phyloP scores from a whole-genome alignment of 2,113 vertebrate genomes.

The Oncorhynchus mykiss region DNA sequence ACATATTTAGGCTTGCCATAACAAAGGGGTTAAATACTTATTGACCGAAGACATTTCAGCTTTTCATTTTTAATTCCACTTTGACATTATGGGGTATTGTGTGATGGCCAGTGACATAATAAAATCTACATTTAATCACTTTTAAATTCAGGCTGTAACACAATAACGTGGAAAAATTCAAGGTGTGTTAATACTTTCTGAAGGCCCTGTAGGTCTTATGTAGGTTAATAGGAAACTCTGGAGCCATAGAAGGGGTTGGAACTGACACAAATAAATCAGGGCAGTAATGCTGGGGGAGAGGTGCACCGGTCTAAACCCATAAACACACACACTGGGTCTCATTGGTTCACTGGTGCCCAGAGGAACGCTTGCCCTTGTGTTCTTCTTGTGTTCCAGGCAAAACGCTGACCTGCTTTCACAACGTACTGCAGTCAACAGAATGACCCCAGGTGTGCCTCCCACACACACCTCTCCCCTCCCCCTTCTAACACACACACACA shows the following conservation, averaged over 20 bases:
- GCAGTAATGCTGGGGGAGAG: not conserved
- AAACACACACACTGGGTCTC: not conserved
- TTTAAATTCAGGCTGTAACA: no score
- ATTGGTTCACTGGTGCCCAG: not conserved
- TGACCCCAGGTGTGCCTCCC: constrained; percentile 30
- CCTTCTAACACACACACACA: not conserved
- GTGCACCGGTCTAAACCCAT: not conserved
- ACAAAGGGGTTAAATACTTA: no score
- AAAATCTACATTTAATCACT: no score
- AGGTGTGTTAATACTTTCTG: no score
- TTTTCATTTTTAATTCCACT: no score
- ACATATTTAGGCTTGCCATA: no score
- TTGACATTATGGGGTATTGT: no score
- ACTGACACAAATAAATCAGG: not conserved
- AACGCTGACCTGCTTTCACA: constrained; percentile 24
- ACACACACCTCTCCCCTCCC: not conserved
- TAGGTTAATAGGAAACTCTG: not conserved
- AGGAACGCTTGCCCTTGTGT: not conserved
- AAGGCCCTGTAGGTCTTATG: not conserved
- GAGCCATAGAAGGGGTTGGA: not conserved
- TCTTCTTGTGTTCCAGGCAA: not conserved
- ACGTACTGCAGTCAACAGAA: constrained; percentile 1
- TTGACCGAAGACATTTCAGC: no score
- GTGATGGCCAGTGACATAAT: no score
- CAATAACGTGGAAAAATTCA: no score